A percentile compares a stretch with the other conserved stretches of the same genome.
Evolutionary conservation across 2,113 vertebrate species (phyloP).

Genomic region (Myxocyprinus asiaticus): DNA sequence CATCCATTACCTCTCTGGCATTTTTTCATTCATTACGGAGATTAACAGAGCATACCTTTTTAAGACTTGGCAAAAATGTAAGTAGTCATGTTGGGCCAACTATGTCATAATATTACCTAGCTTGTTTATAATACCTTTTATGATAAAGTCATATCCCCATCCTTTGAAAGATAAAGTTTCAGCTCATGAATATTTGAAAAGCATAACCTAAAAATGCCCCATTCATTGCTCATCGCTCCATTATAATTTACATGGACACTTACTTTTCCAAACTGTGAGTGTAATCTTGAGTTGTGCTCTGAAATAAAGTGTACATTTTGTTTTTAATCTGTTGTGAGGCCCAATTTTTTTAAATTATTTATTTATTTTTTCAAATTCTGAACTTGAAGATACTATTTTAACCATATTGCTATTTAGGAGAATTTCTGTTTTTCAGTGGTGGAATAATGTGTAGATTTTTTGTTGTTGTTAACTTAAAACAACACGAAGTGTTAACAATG

Average conservation of each 20-base stretch:
- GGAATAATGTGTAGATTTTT: too few species aligned
- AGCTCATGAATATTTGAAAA: slow-evolving; percentile 48
- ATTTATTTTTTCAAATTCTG: too few species aligned
- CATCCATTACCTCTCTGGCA: slow-evolving; percentile 92
- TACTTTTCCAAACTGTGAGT: not conserved
- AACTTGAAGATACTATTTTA: too few species aligned
- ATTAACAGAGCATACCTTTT: slow-evolving; percentile 80
- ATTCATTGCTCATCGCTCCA: slow-evolving; percentile 39
- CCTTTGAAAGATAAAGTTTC: slow-evolving; percentile 39
- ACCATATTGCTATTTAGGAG: too few species aligned
- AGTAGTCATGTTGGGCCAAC: not conserved
- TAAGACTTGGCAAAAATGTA: slow-evolving; percentile 26
- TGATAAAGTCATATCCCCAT: slow-evolving; percentile 21
- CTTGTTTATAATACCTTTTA: slow-evolving; percentile 24
- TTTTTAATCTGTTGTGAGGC: too few species aligned
- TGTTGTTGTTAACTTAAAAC: too few species aligned
- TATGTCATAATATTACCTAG: slow-evolving; percentile 18
- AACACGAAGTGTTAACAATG: too few species aligned
- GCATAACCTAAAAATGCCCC: slow-evolving; percentile 44
- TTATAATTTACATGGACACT: slow-evolving; percentile 36
- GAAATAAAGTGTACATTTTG: not conserved
- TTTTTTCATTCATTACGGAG: slow-evolving; percentile 94
- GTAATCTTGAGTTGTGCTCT: not conserved
- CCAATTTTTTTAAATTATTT: too few species aligned
- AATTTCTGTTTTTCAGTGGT: too few species aligned